Evolutionary conservation across 2,888 invertebrate species (phyloP).

Genomic region (Dryomyza anilis): DNA sequence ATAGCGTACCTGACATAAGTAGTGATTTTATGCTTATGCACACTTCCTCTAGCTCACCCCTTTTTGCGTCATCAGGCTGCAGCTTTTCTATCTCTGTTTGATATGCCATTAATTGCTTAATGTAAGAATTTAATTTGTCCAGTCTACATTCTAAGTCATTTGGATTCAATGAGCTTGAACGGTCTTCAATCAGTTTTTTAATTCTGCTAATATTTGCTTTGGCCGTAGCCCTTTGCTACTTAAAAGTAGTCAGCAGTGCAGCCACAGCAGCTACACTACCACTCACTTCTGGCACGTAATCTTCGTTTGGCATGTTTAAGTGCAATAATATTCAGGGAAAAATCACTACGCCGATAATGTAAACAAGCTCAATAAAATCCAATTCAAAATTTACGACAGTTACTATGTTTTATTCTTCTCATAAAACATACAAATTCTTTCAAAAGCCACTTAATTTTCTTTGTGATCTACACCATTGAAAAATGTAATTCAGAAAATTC

Average conservation of each 20-base stretch:
- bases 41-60: conserved; percentile 14
- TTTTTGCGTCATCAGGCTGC: not conserved
- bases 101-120: conserved; percentile 19
- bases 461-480: too few relatives aligned
- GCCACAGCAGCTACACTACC: not conserved
- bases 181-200: not conserved
- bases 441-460: too few relatives aligned
- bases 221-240: not conserved
- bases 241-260: not conserved
- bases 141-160: not conserved
- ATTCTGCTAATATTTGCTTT: not conserved
- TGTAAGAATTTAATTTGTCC: conserved; percentile 20
- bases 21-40: conserved; percentile 11
- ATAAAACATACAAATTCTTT: too few relatives aligned
- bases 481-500: too few relatives aligned
- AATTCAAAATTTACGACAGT: too few relatives aligned
- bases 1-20: not conserved
- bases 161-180: not conserved
- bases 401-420: too few relatives aligned
- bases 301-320: too few relatives aligned
- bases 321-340: too few relatives aligned
- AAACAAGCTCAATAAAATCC: too few relatives aligned
- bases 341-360: too few relatives aligned
- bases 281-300: too few relatives aligned
- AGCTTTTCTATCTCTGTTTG: conserved; percentile 18